Percentiles rank a stretch among this genome's conserved stretches.
Evolutionary conservation across 2,113 vertebrate species (phyloP).

Genomic region (Cyprinodon variegatus): DNA sequence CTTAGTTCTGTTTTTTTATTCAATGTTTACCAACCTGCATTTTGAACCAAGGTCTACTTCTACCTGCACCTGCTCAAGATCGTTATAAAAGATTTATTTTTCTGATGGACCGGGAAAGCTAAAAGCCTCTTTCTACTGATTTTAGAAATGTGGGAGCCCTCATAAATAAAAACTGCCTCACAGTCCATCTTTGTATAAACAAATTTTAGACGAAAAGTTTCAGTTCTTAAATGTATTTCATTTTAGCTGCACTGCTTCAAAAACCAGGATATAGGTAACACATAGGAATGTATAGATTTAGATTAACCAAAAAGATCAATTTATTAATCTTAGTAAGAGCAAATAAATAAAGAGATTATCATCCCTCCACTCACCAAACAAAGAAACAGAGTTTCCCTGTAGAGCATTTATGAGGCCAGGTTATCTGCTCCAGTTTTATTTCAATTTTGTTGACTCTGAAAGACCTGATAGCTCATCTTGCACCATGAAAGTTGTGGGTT

Average conservation of each 20-base stretch:
- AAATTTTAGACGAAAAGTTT: conserved; percentile 24
- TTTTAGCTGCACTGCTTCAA: conserved; percentile 1
- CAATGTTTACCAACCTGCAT: not conserved
- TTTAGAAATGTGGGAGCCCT: conserved; percentile 32
- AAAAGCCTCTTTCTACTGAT: conserved; percentile 35
- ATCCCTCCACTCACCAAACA: conserved; percentile 21
- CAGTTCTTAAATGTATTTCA: conserved; percentile 23
- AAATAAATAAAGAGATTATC: conserved; percentile 17
- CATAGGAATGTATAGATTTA: conserved; percentile 23
- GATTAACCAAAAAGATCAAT: conserved; percentile 40
- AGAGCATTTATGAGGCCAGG: not conserved
- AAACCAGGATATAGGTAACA: conserved; percentile 17
- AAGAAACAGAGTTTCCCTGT: conserved; percentile 10
- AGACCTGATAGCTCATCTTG: not conserved
- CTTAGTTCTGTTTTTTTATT: not conserved
- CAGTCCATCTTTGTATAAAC: conserved; percentile 43
- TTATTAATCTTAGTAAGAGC: conserved; percentile 44
- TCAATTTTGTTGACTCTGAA: not conserved
- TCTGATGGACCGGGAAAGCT: conserved; percentile 21
- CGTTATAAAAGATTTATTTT: conserved; percentile 52
- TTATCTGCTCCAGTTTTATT: not conserved
- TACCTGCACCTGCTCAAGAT: conserved; percentile 22
- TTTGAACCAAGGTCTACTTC: not conserved
- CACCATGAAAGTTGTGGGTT: no score
- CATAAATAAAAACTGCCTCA: conserved; percentile 58